phyloP scores from a whole-genome alignment of 2,888 invertebrate species.

The Alsophila aescularia region DNA sequence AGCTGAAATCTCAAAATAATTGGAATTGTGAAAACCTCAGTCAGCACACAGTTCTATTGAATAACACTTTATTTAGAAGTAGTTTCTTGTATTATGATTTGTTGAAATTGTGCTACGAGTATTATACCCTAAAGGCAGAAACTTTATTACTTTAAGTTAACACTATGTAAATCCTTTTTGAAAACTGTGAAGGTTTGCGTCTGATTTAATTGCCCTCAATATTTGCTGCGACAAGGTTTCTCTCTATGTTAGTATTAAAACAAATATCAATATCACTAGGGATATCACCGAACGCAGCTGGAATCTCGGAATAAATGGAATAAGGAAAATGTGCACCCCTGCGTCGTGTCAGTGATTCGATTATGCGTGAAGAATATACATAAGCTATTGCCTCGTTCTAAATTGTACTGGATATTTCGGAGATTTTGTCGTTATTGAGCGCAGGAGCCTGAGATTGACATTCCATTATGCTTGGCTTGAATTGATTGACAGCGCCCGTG shows the following conservation, averaged over 20 bases:
- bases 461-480: neutral
- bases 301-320: constrained; percentile 23
- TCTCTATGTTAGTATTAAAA: constrained; percentile 11
- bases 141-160: too few relatives aligned
- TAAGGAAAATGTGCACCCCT: constrained; percentile 27
- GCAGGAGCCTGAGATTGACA: neutral
- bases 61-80: too few relatives aligned
- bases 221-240: neutral
- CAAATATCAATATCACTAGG: constrained; percentile 21
- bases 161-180: too few relatives aligned
- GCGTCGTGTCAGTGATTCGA: constrained; percentile 30
- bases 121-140: too few relatives aligned
- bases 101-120: too few relatives aligned
- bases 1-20: constrained; percentile 25
- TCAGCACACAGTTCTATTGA: too few relatives aligned
- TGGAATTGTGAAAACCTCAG: constrained; percentile 26
- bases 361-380: constrained; percentile 31
- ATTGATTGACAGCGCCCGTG: neutral
- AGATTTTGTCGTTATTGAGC: constrained; percentile 16
- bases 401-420: constrained; percentile 13
- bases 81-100: too few relatives aligned
- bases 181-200: too few relatives aligned
- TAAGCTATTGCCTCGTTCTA: constrained; percentile 24
- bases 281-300: constrained; percentile 21
- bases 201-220: too few relatives aligned